These are phyloP conservation scores for Microcebus murinus DNA, from an alignment of 2,113 vertebrate genomes.

Conservation along the genomic window DNA sequence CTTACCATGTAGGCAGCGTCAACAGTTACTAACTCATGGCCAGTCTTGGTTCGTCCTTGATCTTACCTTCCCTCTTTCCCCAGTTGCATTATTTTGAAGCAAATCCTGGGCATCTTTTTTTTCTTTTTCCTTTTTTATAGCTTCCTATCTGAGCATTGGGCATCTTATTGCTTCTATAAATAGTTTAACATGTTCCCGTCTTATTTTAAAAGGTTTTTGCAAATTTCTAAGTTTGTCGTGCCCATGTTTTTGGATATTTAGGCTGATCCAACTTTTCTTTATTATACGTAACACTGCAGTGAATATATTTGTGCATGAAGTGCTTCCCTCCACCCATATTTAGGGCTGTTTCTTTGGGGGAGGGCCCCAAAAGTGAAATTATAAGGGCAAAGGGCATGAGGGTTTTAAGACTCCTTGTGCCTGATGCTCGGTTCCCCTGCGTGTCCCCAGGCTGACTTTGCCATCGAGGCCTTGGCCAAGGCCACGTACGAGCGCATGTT, in stretches of 20 bases:
- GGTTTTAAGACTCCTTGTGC: background rate
- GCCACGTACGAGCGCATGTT: conserved; percentile 99
- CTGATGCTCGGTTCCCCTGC: background rate
- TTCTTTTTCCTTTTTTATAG: too few species aligned
- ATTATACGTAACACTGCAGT: fast-evolving
- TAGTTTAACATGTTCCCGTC: background rate
- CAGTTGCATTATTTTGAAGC: background rate
- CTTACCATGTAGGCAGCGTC: fast-evolving
- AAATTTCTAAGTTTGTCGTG: background rate
- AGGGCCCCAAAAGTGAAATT: background rate
- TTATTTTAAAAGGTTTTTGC: background rate
- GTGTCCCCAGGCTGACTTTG: conserved; percentile 92
- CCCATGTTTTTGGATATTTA: background rate
- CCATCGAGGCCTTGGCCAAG: conserved; percentile 97
- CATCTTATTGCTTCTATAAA: background rate
- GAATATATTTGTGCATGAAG: fast-evolving
- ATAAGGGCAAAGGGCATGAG: background rate
- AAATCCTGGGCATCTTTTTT: background rate
- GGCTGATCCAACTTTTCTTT: background rate
- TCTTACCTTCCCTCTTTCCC: background rate
- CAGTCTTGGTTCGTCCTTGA: fast-evolving
- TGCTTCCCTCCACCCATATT: fast-evolving
- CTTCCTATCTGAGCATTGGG: too few species aligned
- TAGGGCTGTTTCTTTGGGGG: background rate
- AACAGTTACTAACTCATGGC: background rate